phyloP scores from a whole-genome alignment of 2,113 vertebrate genomes.

The Recurvirostra avosetta region DNA sequence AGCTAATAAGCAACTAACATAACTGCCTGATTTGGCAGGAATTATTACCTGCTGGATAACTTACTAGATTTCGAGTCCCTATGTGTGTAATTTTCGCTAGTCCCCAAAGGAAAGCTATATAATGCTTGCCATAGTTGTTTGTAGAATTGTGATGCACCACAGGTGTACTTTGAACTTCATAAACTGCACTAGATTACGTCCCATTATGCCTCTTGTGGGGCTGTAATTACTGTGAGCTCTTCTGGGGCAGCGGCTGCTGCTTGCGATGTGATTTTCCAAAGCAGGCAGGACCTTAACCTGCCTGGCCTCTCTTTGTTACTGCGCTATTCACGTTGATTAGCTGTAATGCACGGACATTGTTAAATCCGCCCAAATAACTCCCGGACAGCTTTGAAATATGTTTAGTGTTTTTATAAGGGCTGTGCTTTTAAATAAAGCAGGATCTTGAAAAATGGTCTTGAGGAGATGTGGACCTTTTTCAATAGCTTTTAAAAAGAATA shows the following conservation, averaged over 20 bases:
- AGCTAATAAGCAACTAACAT: slow-evolving; percentile 12
- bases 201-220: neutral
- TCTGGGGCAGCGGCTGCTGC: neutral
- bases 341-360: neutral
- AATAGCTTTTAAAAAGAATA: slow-evolving; percentile 16
- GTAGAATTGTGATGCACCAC: slow-evolving; percentile 12
- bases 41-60: slow-evolving; percentile 30
- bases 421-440: neutral
- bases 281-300: neutral
- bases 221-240: neutral
- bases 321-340: neutral
- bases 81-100: neutral
- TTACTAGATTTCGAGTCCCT: slow-evolving; percentile 8
- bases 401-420: neutral
- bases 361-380: neutral
- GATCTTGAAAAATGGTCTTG: slow-evolving; percentile 3
- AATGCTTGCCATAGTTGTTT: slow-evolving; percentile 11
- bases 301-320: neutral
- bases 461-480: neutral
- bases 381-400: neutral
- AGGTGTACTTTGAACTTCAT: neutral
- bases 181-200: neutral
- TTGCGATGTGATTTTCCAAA: neutral
- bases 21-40: slow-evolving; percentile 28
- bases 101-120: slow-evolving; percentile 23